Base-by-base conservation (phyloP, 2,888 invertebrate species). In the Sinodicranocentrus sp. region DNA sequence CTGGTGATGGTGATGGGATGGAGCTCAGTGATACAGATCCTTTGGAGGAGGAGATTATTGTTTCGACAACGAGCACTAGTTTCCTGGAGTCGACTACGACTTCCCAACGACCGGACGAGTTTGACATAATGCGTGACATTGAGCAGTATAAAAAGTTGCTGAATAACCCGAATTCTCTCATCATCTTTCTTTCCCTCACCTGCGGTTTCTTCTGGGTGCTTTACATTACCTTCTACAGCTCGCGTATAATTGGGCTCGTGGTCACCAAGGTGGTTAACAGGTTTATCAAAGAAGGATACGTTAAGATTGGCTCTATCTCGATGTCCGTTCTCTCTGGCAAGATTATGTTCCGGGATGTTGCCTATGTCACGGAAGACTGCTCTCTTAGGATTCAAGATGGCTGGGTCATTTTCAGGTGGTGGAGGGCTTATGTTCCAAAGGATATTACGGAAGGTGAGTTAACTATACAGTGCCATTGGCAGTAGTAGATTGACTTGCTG, bases 381-480 rank as follows among this genome's bases (percentile, higher is more conserved):
- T 95, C 97, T 39, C 91, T 98, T 54, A 93, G 98, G 87, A 94
- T 98, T 87, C 98, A 98, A 91, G 98, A 99, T 92, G 99, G 98
- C 1, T 98, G 97, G 93, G 93, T 98, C 86, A 97, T 98, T 91
- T 99, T 99, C 91, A 93, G 98, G 68, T 99, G 98, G 97, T 99
- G 99, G 99, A 93, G 97, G 86, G 95, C 97, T 43, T 98, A 98
- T 91, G 95, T 97, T 70, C 97, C 97, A 67, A 97, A 97, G 91
- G 97, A 97, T 92, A 95, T 97, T 44, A 96, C 96, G 72, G 98
- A 98, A 94, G 97, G 97, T 97, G 26, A 48, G 48, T 10, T n/a
- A n/a, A 33, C 33, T 6, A 6, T 33, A 6, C 33, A 33, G 10
- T 33, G n/a, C n/a, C n/a, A n/a, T n/a, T n/a, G n/a, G n/a, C n/a